phyloP scores from a whole-genome alignment of 2,113 vertebrate genomes.

The Spea bombifrons region DNA sequence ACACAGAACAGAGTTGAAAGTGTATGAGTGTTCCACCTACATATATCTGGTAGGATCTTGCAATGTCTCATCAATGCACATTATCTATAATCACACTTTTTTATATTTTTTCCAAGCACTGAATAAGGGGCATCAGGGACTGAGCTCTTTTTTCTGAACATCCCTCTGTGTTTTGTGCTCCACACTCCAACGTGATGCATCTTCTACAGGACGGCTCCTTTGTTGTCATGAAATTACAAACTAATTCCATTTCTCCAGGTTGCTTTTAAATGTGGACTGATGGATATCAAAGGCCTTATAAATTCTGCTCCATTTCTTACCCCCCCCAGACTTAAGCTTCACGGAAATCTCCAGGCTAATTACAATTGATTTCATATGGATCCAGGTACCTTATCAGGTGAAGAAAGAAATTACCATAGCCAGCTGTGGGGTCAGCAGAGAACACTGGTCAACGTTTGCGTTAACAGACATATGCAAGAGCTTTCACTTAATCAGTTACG shows the following conservation, averaged over 20 bases:
- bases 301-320: constrained; percentile 61
- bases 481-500: too few species aligned
- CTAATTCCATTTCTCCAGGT: constrained; percentile 18
- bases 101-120: too few species aligned
- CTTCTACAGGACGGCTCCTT: background rate
- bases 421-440: constrained; percentile 89
- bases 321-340: constrained; percentile 66
- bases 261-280: constrained; percentile 45
- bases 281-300: constrained; percentile 56
- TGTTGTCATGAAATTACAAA: background rate
- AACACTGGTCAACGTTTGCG: constrained; percentile 60
- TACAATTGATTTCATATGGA: constrained; percentile 99
- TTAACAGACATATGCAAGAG: background rate
- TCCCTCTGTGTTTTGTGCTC: background rate
- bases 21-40: too few species aligned
- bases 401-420: constrained; percentile 91
- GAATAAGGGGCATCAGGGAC: too few species aligned
- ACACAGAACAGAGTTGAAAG: too few species aligned
- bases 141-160: background rate
- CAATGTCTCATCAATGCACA: too few species aligned
- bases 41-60: too few species aligned
- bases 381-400: constrained; percentile 97
- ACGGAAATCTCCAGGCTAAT: constrained; percentile 85
- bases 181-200: background rate
- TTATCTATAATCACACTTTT: too few species aligned